These are phyloP conservation scores for Mylabris sibirica DNA, from an alignment of 2,888 invertebrate species.

Conservation along the genomic window DNA sequence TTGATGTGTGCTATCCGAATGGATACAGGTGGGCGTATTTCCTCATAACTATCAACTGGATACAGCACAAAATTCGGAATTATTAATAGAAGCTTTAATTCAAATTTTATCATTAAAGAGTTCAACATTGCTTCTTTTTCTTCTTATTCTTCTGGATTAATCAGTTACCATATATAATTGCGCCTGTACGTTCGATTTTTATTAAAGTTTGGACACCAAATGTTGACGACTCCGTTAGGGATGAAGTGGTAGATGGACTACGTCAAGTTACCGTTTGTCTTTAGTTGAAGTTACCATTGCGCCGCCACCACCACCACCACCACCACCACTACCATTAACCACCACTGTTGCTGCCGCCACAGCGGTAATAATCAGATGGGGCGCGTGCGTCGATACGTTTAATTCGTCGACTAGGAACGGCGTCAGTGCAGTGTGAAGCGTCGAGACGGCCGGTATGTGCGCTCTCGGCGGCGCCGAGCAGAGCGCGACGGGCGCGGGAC, in stretches of 20 bases:
- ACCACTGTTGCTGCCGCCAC: constrained; percentile 33
- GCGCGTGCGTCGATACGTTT: constrained; percentile 40
- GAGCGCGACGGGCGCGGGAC: constrained; percentile 54
- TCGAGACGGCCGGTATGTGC: constrained; percentile 56
- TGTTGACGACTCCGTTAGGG: not conserved
- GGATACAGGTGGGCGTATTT: not conserved
- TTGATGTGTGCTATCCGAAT: not conserved
- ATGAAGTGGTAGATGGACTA: not conserved
- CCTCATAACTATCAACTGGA: not conserved
- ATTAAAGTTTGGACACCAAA: too few relatives aligned
- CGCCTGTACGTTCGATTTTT: too few relatives aligned
- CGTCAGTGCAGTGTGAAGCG: constrained; percentile 58
- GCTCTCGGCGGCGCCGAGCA: constrained; percentile 47
- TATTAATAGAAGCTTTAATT: not conserved
- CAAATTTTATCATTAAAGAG: not conserved
- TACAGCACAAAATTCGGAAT: not conserved
- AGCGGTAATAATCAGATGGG: constrained; percentile 19
- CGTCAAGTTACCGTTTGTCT: constrained; percentile 1
- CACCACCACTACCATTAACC: constrained; percentile 30
- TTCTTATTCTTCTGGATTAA: too few relatives aligned
- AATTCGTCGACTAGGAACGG: constrained; percentile 42
- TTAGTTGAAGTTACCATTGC: not conserved
- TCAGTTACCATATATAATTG: too few relatives aligned
- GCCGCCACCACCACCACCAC: constrained; percentile 40
- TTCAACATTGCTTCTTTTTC: not conserved